phyloP scores from a whole-genome alignment of 2,888 invertebrate genomes.

The Drosophila paramelanica region DNA sequence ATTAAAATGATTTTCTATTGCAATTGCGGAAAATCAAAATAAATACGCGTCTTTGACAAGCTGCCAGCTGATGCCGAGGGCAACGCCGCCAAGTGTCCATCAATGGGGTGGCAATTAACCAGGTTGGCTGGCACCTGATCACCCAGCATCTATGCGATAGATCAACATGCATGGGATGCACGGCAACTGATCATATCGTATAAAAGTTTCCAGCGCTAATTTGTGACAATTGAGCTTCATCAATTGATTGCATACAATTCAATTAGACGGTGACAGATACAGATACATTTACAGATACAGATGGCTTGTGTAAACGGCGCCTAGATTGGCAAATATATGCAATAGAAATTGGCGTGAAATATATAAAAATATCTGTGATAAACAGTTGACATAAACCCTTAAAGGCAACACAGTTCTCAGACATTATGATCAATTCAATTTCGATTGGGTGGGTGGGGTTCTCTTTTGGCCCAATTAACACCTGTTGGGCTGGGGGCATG shows the following conservation, averaged over 20 bases:
- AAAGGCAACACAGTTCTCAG: slow-evolving; percentile 11
- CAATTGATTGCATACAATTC: slow-evolving; percentile 62
- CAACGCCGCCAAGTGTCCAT: slow-evolving; percentile 17
- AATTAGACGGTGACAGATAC: slow-evolving; percentile 46
- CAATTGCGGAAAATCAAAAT: slow-evolving; percentile 61
- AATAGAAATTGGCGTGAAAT: slow-evolving; percentile 36
- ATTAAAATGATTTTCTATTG: slow-evolving; percentile 58
- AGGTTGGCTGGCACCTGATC: slow-evolving; percentile 26
- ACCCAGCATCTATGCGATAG: not conserved
- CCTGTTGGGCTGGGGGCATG: not conserved
- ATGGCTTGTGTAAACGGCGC: slow-evolving; percentile 8
- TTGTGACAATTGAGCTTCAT: slow-evolving; percentile 45
- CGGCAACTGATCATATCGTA: slow-evolving; percentile 22
- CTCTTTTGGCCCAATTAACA: not conserved
- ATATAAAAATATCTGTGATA: not conserved
- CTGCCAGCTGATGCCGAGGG: slow-evolving; percentile 52
- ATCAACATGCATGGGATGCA: slow-evolving; percentile 8
- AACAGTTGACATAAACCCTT: slow-evolving; percentile 25
- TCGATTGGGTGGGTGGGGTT: slow-evolving; percentile 9
- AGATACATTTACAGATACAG: not conserved
- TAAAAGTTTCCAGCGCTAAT: slow-evolving; percentile 52
- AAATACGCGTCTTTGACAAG: slow-evolving; percentile 60
- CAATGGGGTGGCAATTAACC: slow-evolving; percentile 21
- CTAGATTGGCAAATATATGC: slow-evolving; percentile 47
- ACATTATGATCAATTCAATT: not conserved